Base-by-base conservation (phyloP, 2,888 invertebrate genomes). In the Nomada ruficornis region DNA sequence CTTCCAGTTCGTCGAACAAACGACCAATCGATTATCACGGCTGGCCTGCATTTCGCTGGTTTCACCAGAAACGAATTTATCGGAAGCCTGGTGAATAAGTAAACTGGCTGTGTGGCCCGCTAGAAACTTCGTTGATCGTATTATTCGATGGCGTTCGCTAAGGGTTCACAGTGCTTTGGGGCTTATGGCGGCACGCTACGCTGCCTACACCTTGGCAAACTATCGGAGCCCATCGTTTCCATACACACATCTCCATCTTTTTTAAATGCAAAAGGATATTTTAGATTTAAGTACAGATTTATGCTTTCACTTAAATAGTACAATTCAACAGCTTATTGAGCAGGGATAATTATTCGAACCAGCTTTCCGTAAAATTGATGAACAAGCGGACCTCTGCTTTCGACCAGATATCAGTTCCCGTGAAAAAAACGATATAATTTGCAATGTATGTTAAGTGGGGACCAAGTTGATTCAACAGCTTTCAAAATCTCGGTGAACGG, bases 1-100 rank as follows among this genome's bases (percentile, higher is more conserved):
- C 75, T 87, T 87, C 84, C 87, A 80, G 86, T 73, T 81, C 74
- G 75, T 67, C 78, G 84, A 79, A 76, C 88, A 82, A 84, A 78
- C 72, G 52, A 42, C 63, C 76, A 60, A 82, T 87, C 86, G 87
- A 87, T 87, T 86, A 87, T 80, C 77, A 62, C 13, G 18, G 0
- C 63, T 15, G 55, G 42, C 62, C 47, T 79, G 65, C 73, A 65
- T 74, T 60, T 60, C 64, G n/a, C 26, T 59, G 64, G 68, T 65
- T 64, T 80, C 80, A 23, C 72, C 62, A 55, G 72, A 70, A 81
- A 83, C 80, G 74, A 77, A 75, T 82, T 83, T 81, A 76, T 79
- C 70, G 71, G 70, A 62, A 69, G 63, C 60, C 74, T 62, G 77
- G n/a, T 63, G 77, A 68, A 70, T 62, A 72, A 82, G 68, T 60